A percentile compares a stretch with the other conserved stretches of the same genome.
These are phyloP conservation scores for Nettapus auritus DNA, from an alignment of 2,113 vertebrate genomes.

Conservation along the genomic window DNA sequence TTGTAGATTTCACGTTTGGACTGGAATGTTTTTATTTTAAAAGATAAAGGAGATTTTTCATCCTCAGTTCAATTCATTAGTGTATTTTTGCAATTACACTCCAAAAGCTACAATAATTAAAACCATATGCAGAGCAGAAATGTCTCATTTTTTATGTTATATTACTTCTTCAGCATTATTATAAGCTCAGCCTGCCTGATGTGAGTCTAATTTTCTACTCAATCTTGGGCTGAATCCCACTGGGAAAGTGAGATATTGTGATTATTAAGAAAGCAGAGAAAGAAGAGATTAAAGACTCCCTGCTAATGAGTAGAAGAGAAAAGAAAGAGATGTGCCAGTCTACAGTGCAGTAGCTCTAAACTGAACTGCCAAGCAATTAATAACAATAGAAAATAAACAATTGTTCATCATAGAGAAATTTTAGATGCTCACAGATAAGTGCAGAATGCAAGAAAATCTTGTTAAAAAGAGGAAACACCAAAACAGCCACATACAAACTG, in stretches of 20 bases:
- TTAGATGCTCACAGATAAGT: not conserved
- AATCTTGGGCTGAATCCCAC: constrained; percentile 63
- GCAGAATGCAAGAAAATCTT: not conserved
- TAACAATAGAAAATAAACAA: constrained; percentile 41
- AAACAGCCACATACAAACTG: not conserved
- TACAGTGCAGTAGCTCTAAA: constrained; percentile 26
- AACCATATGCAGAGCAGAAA: constrained; percentile 14
- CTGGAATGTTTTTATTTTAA: not conserved
- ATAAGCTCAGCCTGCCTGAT: constrained; percentile 41
- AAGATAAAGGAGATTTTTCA: not conserved
- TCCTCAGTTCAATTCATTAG: not conserved
- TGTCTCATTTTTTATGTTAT: constrained; percentile 8
- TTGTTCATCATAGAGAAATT: not conserved
- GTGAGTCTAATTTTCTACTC: constrained; percentile 71
- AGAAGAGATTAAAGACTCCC: constrained; percentile 53
- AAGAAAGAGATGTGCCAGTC: constrained; percentile 49
- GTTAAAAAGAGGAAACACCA: not conserved
- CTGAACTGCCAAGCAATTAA: constrained; percentile 43
- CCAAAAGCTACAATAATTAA: constrained; percentile 37
- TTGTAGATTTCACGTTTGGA: not conserved
- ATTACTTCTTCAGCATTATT: constrained; percentile 65
- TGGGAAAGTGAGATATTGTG: constrained; percentile 61
- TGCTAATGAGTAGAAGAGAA: constrained; percentile 65
- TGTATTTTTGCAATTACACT: not conserved
- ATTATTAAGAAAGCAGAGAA: constrained; percentile 63